Evolutionary conservation across 2,888 invertebrate species (phyloP), one percentile per base, ranked within the genome.

Genomic region (Tupiocoris notatus): DNA sequence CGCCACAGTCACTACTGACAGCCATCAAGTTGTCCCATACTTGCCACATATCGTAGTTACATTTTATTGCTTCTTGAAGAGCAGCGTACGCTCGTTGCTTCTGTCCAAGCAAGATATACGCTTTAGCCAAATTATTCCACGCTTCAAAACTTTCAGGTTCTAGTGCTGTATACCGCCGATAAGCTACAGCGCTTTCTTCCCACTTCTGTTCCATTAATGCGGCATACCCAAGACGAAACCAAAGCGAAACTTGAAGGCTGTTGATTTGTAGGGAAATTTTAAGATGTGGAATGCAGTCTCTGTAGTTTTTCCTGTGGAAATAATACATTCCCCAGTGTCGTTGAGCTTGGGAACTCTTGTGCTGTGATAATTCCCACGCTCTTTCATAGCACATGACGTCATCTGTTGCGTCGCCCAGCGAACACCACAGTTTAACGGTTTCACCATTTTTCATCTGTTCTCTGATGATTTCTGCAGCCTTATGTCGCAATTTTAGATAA

Each of bases 91-190:
- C 98, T 76, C 93, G 88, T 77, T 88, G 86, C 85, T 95, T 96
- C 82, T 98, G 92, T 0, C 93, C 92, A 73, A 93, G 86, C 82
- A 93, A 92, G 7, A 96, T 91, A 81, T 97, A 95, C 1, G 95
- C 94, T 82, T 97, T 95, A 16, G 96, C 95, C 77, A 99, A 86
- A 84, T 99, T 99, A 84, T 96, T 98, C 99, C 98, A 99, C 0
- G 96, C 96, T 85, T 98, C 97, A 84, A 95, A 98, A 74, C 93
- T 92, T 81, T 88, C 88, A 78, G 85, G 91, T 81, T 97, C 96
- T n/a, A 98, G 86, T 80, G 89, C 89, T 17, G 95, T 94, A 83
- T 95, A 96, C 67, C 91, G 88, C 63, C 94, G 88, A 84, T 97
- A 98, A 0, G 95, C 94, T 24, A 88, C 89, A 0, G 93, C 94